These are phyloP conservation scores for Drosophila pruinosa DNA, from an alignment of 1,140 invertebrate species.

Conservation along the genomic window DNA sequence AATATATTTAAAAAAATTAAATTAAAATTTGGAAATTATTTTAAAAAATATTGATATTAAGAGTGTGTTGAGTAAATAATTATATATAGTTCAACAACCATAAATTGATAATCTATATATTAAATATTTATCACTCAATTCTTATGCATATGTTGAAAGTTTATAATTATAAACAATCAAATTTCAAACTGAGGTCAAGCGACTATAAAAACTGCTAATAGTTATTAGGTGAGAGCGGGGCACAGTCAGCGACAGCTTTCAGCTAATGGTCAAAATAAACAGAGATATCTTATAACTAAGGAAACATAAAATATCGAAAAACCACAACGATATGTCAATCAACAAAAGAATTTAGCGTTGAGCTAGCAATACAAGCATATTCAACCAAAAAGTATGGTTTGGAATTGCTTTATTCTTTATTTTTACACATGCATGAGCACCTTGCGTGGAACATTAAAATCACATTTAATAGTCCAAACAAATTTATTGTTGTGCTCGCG, in stretches of 20 bases:
- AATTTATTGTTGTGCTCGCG: conserved; percentile 54
- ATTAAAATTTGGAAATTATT: too few species aligned
- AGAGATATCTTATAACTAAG: conserved; percentile 61
- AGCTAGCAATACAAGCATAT: conserved; percentile 36
- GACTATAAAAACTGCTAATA: conserved; percentile 50
- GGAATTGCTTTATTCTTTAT: conserved; percentile 37
- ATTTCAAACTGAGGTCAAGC: neutral
- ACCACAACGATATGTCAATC: conserved; percentile 47
- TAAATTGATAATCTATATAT: too few species aligned
- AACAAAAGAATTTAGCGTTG: conserved; percentile 47
- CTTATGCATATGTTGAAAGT: too few species aligned
- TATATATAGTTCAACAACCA: too few species aligned
- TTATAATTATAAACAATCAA: neutral
- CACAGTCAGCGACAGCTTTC: neutral
- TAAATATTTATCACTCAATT: too few species aligned
- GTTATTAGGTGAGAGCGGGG: conserved; percentile 36
- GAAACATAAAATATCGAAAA: conserved; percentile 53
- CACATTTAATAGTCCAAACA: conserved; percentile 78
- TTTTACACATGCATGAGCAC: conserved; percentile 28
- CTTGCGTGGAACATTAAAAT: conserved; percentile 71
- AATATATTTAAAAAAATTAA: too few species aligned
- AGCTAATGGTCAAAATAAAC: conserved; percentile 63
- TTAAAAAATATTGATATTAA: too few species aligned
- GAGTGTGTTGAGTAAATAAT: too few species aligned
- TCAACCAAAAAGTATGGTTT: conserved; percentile 33